A percentile compares a stretch with the other conserved stretches of the same genome.
These are phyloP conservation scores for Acrocephalus arundinaceus DNA, from an alignment of 2,113 vertebrate species.

Conservation along the genomic window DNA sequence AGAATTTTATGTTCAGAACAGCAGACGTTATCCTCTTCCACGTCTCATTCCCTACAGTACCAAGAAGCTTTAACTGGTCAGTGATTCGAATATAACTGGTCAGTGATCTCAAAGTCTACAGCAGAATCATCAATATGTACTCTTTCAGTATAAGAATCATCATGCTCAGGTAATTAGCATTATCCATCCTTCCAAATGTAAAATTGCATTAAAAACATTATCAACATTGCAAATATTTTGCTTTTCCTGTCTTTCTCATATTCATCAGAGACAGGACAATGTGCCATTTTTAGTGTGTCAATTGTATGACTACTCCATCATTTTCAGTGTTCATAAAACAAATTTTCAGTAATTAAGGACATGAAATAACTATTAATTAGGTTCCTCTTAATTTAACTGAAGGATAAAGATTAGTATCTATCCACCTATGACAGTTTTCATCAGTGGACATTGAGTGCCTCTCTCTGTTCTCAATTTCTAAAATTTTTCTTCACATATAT, in stretches of 20 bases:
- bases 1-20: neutral
- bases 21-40: fast-evolving
- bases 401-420: neutral
- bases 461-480: neutral
- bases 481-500: neutral
- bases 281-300: neutral
- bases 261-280: neutral
- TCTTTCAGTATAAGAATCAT: neutral
- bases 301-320: neutral
- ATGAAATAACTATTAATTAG: neutral
- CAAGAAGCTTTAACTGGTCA: neutral
- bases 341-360: neutral
- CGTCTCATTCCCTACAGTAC: neutral
- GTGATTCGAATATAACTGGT: neutral
- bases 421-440: neutral
- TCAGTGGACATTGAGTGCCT: neutral
- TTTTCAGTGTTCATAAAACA: neutral
- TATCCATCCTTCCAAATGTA: neutral
- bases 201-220: neutral
- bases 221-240: neutral
- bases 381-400: neutral
- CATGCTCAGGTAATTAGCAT: neutral
- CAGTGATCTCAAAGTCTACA: neutral
- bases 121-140: neutral
- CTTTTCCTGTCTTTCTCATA: neutral